Conservation (phyloP, 2,797 vertebrate species). For the Fundulus diaphanus region DNA sequence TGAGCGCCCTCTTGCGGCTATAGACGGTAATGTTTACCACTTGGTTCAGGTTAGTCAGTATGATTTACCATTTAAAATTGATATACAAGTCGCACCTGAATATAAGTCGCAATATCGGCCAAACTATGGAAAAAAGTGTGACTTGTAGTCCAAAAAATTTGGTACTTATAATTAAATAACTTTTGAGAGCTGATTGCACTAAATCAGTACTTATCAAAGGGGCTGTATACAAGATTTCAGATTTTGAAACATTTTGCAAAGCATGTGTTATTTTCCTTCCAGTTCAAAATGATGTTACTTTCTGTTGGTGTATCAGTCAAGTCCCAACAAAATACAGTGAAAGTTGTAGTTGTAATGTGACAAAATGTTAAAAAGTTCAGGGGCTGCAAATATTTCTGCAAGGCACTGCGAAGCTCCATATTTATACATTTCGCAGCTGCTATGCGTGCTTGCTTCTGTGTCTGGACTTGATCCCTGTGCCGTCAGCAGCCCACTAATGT, state of each 20-base stretch:
- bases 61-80: no score
- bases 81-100: no score
- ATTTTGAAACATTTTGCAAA: neutral
- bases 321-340: neutral
- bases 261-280: neutral
- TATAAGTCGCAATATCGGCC: no score
- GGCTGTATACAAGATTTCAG: neutral
- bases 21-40: no score
- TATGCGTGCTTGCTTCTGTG: slow-evolving; percentile 9
- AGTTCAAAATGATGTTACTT: neutral
- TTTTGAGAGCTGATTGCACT: neutral
- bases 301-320: neutral
- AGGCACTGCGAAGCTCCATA: neutral
- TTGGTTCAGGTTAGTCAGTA: no score
- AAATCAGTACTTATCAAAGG: neutral
- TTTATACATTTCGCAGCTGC: neutral
- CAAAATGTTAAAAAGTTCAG: neutral
- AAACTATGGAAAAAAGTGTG: no score
- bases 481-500: slow-evolving; percentile 54
- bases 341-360: neutral
- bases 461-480: slow-evolving; percentile 22
- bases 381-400: neutral
- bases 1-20: no score
- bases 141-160: no score
- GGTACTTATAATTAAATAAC: no score